Base-by-base conservation (phyloP, 2,888 invertebrate genomes). In the Boloria euphrosyne region DNA sequence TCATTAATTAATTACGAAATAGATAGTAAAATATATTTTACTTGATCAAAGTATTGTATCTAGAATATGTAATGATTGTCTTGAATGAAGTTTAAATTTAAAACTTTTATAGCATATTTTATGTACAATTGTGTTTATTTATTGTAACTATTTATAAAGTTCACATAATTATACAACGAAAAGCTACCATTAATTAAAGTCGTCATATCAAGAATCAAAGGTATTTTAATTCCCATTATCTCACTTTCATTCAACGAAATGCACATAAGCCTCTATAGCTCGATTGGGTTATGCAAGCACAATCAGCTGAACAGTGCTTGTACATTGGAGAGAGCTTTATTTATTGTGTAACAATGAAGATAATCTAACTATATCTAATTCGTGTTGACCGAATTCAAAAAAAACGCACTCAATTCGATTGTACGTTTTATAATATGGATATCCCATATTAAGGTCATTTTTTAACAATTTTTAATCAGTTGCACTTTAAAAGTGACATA, bases 261-360 rank as follows among this genome's bases (percentile, higher is more conserved):
- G 57, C 52, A 74, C 73, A 78, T 74, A 76, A 82, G 82, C 71
- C 71, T 70, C 70, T 59, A 49, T 59, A 38, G 49, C 50, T 76
- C 78, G 78, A 81, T 78, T 77, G 73, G 74, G 76, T 87, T 86
- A 78, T 76, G 79, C 80, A 84, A 87, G 78, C 76, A 27, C 52
- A 77, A 73, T 74, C 78, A 79, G 83, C 81, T 80, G 46, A 57
- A 78, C 74, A 82, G 85, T 80, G 84, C 73, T 73, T 79, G 78
- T 79, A 75, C 71, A 74, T 49, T 71, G 78, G 80, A 81, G 80
- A 81, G 84, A 83, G 84, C 85, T 85, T 84, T 76, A 77, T 76
- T 75, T 76, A 84, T 88, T 89, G 84, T 84, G 84, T 78, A 86
- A 89, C 78, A 57, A 52, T 46, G 52, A 58, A 62, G 16, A 44